Evolutionary conservation across 2,888 invertebrate genomes (phyloP).

Genomic region (Macroteleia sp.): DNA sequence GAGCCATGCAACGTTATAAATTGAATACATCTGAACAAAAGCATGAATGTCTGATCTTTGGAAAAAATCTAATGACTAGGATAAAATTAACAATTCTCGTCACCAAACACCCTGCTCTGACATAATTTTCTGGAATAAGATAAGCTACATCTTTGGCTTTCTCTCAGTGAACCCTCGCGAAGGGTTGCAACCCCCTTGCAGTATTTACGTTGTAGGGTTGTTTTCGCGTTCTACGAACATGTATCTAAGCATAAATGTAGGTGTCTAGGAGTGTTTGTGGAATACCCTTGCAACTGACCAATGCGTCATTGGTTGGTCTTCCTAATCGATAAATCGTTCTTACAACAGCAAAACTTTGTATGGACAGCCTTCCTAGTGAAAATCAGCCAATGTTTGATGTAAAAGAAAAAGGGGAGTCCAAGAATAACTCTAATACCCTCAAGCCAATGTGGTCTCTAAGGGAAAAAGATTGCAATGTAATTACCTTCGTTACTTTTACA

Average conservation of each 20-base stretch:
- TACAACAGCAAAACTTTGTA: slow-evolving; percentile 67
- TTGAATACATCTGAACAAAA: too few relatives aligned
- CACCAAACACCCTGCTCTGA: slow-evolving; percentile 77
- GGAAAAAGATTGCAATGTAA: slow-evolving; percentile 1
- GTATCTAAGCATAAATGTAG: slow-evolving; percentile 34
- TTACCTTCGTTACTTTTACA: background rate
- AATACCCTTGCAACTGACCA: slow-evolving; percentile 78
- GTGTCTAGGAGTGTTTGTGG: slow-evolving; percentile 56
- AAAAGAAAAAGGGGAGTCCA: slow-evolving; percentile 42
- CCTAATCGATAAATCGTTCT: slow-evolving; percentile 82
- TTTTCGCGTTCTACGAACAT: slow-evolving; percentile 34
- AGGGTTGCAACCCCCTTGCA: slow-evolving; percentile 68
- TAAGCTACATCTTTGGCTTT: slow-evolving; percentile 77
- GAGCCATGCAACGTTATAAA: too few relatives aligned
- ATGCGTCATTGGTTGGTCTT: slow-evolving; percentile 78
- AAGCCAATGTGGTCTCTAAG: slow-evolving; percentile 4
- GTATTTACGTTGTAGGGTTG: slow-evolving; percentile 67
- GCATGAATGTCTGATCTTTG: too few relatives aligned
- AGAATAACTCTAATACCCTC: slow-evolving; percentile 32
- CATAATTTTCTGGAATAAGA: slow-evolving; percentile 81
- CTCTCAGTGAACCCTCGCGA: slow-evolving; percentile 48
- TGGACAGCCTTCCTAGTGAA: slow-evolving; percentile 41
- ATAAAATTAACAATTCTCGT: too few relatives aligned
- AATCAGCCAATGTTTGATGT: slow-evolving; percentile 53
- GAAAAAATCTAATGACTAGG: too few relatives aligned